Base-by-base conservation (phyloP, 2,113 vertebrate species). In the Corydoras maculifer region DNA sequence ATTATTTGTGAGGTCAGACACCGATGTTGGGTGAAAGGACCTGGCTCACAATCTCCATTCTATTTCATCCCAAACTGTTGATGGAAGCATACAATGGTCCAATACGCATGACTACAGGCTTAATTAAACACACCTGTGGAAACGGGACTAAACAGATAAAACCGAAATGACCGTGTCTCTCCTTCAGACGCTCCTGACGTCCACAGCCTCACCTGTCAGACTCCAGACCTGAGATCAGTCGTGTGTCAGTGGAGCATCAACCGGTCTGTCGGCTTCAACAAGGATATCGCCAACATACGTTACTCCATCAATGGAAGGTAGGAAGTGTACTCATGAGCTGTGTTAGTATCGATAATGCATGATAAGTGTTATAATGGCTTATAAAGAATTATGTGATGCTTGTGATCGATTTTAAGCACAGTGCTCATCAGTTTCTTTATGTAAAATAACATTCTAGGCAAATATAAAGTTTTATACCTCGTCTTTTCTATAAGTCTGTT, bases 281-380 rank as follows among this genome's bases (percentile, higher is more conserved):
- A n/a, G 14, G 54, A 57, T 3, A 57, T n/a, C 6, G 7, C 3
- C 5, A 14, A 14, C 3, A 82, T 78, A 4, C 0, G 0, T 0
- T 87, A 87, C 68, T 15, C 43, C 0, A 70, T 88, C 2, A 80
- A 82, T 43, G 84, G 77, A 83, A 81, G 85, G 87, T 88, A 68
- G 8, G 67, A 49, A 67, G 3, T 35, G 32, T 35, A 7, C 3
- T 35, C 32, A 35, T 3, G 32, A 35, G 32, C 32, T 35, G 32
- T 35, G 32, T 35, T 35, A 35, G 32, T 35, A 35, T 35, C 7
- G 3, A 35, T 35, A 35, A 4, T 3, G 32, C 3, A 7, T 35
- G 7, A 35, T 35, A 35, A 35, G 7, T 35, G 32, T 35, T 35
- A 35, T 35, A 35, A 35, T 35, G 7, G 32, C 32, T 35, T 35